phyloP scores from a whole-genome alignment of 2,797 vertebrate genomes.

The Sebastes vulpes region DNA sequence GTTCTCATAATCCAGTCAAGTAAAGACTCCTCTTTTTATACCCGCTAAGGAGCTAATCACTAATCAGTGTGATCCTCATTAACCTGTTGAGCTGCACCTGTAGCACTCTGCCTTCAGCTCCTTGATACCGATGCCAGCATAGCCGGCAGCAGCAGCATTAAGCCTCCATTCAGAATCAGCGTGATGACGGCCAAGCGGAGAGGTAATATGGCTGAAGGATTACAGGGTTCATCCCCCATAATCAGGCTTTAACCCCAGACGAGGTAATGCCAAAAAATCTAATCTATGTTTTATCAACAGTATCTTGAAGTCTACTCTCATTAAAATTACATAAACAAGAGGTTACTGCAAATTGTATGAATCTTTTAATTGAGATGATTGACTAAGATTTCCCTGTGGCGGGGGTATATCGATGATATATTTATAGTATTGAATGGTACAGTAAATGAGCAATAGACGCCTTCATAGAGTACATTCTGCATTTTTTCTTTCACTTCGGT shows the following conservation, averaged over 20 bases:
- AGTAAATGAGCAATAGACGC: no score
- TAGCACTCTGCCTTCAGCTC: slow-evolving; percentile 26
- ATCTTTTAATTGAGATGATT: not conserved
- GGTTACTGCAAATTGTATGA: not conserved
- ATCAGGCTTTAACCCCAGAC: slow-evolving; percentile 53
- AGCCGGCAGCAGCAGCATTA: slow-evolving; percentile 19
- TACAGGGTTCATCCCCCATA: slow-evolving; percentile 59
- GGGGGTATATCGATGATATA: no score
- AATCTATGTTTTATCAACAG: slow-evolving; percentile 49
- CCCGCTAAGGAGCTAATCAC: slow-evolving; percentile 63
- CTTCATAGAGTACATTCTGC: no score
- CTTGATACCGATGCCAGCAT: slow-evolving; percentile 1
- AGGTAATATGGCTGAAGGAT: slow-evolving; percentile 59
- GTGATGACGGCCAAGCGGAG: slow-evolving; percentile 13
- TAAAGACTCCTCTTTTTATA: slow-evolving; percentile 54
- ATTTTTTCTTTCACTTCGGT: no score
- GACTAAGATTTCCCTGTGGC: no score
- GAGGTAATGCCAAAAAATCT: slow-evolving; percentile 32
- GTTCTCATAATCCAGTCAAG: slow-evolving; percentile 55
- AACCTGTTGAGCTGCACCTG: slow-evolving; percentile 71
- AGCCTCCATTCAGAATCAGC: slow-evolving; percentile 26
- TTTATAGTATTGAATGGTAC: no score
- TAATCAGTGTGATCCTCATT: slow-evolving; percentile 61
- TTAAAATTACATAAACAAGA: not conserved
- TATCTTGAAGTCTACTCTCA: not conserved